Evolutionary conservation across 2,888 invertebrate genomes (phyloP), one percentile per base, ranked within the genome.

Genomic region (Ypsolopha sequella): DNA sequence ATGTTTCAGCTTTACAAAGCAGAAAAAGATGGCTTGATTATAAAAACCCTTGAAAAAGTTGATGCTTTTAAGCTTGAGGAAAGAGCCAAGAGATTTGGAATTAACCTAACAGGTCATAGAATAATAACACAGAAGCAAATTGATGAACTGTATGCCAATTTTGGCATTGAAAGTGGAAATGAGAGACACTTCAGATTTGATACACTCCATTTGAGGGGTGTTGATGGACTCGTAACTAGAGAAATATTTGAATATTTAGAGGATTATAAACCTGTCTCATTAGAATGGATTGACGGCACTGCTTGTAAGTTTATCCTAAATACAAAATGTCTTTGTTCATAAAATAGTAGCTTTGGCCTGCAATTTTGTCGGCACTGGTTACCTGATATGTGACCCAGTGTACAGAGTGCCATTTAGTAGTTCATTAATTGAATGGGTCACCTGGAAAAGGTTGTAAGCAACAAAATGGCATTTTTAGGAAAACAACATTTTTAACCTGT

Each of bases 221-320:
- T 92, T 1, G 89, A 92, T 60, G 90, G 92, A 38, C 90, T 95
- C 87, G 91, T 88, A 60, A 93, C 94, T 3, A 89, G 91, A 67
- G 94, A 95, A 70, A 89, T 95, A 49, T 92, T 95, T 68, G 89
- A 90, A 58, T 95, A 95, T 75, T 92, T 95, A 67, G 88, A 90
- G 68, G 91, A 92, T 58, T 93, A 91, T 71, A 90, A 90, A 50
- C 94, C 95, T n/a, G 80, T 90, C 9, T 90, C 90, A 8, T 87
- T 95, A 50, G 95, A 95, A 77, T 95, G 94, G 94, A 90, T 95
- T 53, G 92, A 92, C 79, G 92, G 93, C 66, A 80, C 88, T 58
- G 92, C 93, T 61, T 95, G 95, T 91, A 81, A 87, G 89, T 76
- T 55, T 3, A 24, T 24, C 24, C 24, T 24, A 4, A 24, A 24